These are phyloP conservation scores for Rhabdomys dilectus DNA, from an alignment of 2,113 vertebrate genomes.

Conservation along the genomic window DNA sequence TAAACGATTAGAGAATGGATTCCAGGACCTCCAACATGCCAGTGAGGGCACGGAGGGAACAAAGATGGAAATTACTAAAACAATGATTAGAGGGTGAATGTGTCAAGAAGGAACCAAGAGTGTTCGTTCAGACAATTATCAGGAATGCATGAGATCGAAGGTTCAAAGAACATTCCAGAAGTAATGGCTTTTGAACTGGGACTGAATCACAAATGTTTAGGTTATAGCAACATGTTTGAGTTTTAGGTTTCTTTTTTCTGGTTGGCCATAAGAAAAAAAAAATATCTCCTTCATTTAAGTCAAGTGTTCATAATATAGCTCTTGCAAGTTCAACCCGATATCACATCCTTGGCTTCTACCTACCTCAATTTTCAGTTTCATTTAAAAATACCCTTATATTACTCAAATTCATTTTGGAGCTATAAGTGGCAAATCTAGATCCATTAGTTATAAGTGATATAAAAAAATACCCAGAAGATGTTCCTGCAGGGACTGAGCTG, in stretches of 20 bases:
- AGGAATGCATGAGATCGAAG: neutral
- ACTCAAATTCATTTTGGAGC: conserved; percentile 64
- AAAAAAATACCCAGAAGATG: conserved; percentile 61
- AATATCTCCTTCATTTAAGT: conserved; percentile 7
- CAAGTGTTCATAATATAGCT: conserved; percentile 7
- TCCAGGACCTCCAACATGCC: neutral
- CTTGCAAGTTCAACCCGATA: neutral
- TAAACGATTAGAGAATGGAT: neutral
- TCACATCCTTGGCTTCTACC: neutral
- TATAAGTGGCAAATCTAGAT: conserved; percentile 55
- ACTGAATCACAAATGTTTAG: neutral
- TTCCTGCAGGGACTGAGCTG: conserved; percentile 15
- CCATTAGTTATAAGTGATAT: conserved; percentile 67
- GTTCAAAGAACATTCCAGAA: neutral
- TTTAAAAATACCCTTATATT: conserved; percentile 50
- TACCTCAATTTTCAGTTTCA: conserved; percentile 27
- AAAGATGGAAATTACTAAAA: neutral
- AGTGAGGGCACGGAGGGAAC: neutral
- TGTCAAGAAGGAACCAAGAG: neutral
- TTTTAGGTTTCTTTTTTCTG: neutral
- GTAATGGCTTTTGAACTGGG: neutral
- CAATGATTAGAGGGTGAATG: neutral
- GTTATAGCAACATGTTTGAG: neutral
- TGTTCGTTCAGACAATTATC: neutral
- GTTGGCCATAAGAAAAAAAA: neutral